These are phyloP conservation scores for Drosophila persimilis DNA, from an alignment of 1,140 invertebrate species.

Conservation along the genomic window DNA sequence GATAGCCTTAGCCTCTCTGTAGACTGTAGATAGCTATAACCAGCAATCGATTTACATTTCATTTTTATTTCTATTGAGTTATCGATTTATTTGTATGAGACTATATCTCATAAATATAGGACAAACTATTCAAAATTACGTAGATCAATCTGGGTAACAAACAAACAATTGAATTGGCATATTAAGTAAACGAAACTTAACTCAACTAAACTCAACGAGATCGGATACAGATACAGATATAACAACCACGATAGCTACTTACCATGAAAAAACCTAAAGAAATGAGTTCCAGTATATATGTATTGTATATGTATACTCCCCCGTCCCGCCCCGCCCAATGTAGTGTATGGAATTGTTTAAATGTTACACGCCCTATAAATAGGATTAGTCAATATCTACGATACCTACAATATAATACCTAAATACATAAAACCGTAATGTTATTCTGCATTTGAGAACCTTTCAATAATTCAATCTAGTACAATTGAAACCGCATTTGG, in stretches of 20 bases:
- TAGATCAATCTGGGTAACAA: slow-evolving; percentile 49
- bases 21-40: slow-evolving; percentile 10
- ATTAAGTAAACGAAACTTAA: slow-evolving; percentile 18
- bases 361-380: slow-evolving; percentile 66
- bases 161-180: slow-evolving; percentile 37
- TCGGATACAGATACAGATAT: slow-evolving; percentile 7
- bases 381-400: slow-evolving; percentile 34
- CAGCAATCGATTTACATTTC: slow-evolving; percentile 36
- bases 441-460: slow-evolving; percentile 69
- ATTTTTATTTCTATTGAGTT: slow-evolving; percentile 32
- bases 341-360: slow-evolving; percentile 78
- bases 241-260: neutral
- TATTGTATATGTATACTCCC: slow-evolving; percentile 52
- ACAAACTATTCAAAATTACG: slow-evolving; percentile 39
- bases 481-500: slow-evolving; percentile 71
- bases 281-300: slow-evolving; percentile 58
- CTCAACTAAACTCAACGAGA: slow-evolving; percentile 1
- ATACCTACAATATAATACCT: slow-evolving; percentile 15
- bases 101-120: slow-evolving; percentile 66
- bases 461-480: slow-evolving; percentile 64
- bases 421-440: too few relatives aligned
- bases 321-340: slow-evolving; percentile 23
- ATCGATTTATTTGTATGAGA: slow-evolving; percentile 31
- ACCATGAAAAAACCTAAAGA: slow-evolving; percentile 10
- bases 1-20: neutral